Percentiles rank a stretch among this genome's conserved stretches.
Conservation (phyloP, 2,888 invertebrate species). For the Brachynemurus nebulosus region DNA sequence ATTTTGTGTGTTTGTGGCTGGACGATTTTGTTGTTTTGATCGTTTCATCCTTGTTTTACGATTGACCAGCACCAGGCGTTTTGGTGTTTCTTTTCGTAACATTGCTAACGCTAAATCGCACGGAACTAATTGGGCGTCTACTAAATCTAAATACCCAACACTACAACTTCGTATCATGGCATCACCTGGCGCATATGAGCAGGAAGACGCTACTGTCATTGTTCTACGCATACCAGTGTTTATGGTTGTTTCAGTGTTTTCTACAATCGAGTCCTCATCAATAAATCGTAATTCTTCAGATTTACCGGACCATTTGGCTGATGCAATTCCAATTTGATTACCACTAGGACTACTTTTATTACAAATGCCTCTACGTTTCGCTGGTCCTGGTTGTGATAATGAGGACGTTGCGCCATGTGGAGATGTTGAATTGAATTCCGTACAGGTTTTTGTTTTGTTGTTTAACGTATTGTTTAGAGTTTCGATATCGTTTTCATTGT, state of each 20-base stretch:
- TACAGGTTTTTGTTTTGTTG: conserved; percentile 3
- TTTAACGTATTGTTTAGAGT: background rate
- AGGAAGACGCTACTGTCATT: conserved; percentile 46
- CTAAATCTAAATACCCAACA: conserved; percentile 74
- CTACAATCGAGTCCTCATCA: conserved; percentile 48
- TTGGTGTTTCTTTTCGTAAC: conserved; percentile 59
- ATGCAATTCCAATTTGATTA: conserved; percentile 18
- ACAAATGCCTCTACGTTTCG: conserved; percentile 17
- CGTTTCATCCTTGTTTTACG: conserved; percentile 40
- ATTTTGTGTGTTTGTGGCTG: conserved; percentile 19
- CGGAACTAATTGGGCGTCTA: conserved; percentile 60
- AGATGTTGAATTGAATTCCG: background rate
- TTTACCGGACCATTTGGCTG: conserved; percentile 23
- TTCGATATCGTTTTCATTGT: background rate
- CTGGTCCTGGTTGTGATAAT: conserved; percentile 8
- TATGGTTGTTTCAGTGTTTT: conserved; percentile 18
- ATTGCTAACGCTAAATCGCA: conserved; percentile 59
- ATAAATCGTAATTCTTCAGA: conserved; percentile 53
- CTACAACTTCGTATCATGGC: conserved; percentile 75
- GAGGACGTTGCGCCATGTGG: conserved; percentile 1
- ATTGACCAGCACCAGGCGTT: conserved; percentile 62
- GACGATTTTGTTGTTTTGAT: conserved; percentile 27
- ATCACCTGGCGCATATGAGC: conserved; percentile 43
- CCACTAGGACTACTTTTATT: conserved; percentile 20
- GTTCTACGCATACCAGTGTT: conserved; percentile 27